A percentile compares a stretch with the other conserved stretches of the same genome.
phyloP scores from a whole-genome alignment of 2,113 vertebrate genomes.

The Trogon melanurus region DNA sequence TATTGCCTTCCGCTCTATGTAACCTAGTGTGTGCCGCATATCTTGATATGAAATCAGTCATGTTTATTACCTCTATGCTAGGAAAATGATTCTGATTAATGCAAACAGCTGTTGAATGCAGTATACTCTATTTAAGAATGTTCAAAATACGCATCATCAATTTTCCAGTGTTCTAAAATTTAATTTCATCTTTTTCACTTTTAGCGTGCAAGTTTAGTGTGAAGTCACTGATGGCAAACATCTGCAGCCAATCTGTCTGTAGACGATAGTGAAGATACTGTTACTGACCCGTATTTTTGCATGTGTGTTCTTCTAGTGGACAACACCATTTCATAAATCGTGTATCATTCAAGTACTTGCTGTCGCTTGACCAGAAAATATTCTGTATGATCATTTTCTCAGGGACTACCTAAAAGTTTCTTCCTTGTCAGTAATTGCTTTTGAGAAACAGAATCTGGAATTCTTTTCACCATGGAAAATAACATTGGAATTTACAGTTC shows the following conservation, averaged over 20 bases:
- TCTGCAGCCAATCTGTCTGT: not conserved
- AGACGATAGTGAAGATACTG: not conserved
- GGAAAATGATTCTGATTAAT: not conserved
- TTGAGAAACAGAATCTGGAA: not conserved
- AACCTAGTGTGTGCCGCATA: not conserved
- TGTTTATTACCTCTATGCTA: not conserved
- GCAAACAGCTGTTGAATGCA: not conserved
- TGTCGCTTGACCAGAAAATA: not conserved
- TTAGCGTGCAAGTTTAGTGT: not conserved
- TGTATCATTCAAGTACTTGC: not conserved
- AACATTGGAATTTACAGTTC: not conserved
- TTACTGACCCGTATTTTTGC: not conserved
- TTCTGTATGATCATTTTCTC: not conserved
- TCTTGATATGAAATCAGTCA: not conserved
- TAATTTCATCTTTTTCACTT: not conserved
- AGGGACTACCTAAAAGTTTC: fast-evolving
- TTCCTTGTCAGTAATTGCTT: not conserved
- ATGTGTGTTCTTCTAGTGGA: not conserved
- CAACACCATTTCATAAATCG: not conserved
- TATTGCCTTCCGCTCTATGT: not conserved
- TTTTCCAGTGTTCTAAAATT: not conserved
- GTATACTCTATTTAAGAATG: not conserved
- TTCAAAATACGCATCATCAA: not conserved
- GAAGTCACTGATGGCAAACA: not conserved
- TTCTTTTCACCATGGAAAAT: not conserved